These are phyloP conservation scores for Chelonus insularis DNA, from an alignment of 1,140 invertebrate genomes.

Conservation along the genomic window DNA sequence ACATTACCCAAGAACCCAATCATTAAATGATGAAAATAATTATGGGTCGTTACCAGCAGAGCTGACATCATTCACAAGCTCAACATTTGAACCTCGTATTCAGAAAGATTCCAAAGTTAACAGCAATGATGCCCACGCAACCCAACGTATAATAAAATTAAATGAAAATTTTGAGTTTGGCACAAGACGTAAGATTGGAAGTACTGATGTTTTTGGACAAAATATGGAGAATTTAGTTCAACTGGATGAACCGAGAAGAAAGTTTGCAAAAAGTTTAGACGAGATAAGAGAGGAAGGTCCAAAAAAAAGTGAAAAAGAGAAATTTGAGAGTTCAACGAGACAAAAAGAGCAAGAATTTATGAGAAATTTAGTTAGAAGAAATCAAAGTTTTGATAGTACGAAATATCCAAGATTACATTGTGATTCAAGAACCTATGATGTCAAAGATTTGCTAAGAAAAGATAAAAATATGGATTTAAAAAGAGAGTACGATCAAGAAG, in stretches of 20 bases:
- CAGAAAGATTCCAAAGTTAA: slow-evolving; percentile 24
- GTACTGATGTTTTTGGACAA: slow-evolving; percentile 49
- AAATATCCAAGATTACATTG: slow-evolving; percentile 37
- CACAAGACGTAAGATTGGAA: slow-evolving; percentile 43
- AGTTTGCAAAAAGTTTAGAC: slow-evolving; percentile 49
- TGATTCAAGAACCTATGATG: slow-evolving; percentile 47
- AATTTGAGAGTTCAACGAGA: slow-evolving; percentile 4
- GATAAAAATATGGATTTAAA: slow-evolving; percentile 27
- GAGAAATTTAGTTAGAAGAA: slow-evolving; percentile 43
- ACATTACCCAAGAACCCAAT: slow-evolving; percentile 44
- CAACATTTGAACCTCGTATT: slow-evolving; percentile 44
- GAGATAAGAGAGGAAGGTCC: slow-evolving; percentile 48
- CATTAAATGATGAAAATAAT: slow-evolving; percentile 39
- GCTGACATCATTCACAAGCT: slow-evolving; percentile 46
- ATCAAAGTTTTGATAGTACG: slow-evolving; percentile 51
- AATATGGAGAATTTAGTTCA: slow-evolving; percentile 53
- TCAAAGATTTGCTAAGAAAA: slow-evolving; percentile 39
- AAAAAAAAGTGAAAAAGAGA: slow-evolving; percentile 25
- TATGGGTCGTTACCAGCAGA: slow-evolving; percentile 47
- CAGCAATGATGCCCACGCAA: slow-evolving; percentile 15
- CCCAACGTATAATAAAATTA: slow-evolving; percentile 23
- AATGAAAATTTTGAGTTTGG: slow-evolving; percentile 36
- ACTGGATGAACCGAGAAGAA: slow-evolving; percentile 42
- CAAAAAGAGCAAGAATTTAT: slow-evolving; percentile 30
- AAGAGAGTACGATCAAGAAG: slow-evolving; percentile 33